Percentiles rank a stretch among this genome's conserved stretches.
phyloP scores from a whole-genome alignment of 2,113 vertebrate species.

The Synchiropus splendidus region DNA sequence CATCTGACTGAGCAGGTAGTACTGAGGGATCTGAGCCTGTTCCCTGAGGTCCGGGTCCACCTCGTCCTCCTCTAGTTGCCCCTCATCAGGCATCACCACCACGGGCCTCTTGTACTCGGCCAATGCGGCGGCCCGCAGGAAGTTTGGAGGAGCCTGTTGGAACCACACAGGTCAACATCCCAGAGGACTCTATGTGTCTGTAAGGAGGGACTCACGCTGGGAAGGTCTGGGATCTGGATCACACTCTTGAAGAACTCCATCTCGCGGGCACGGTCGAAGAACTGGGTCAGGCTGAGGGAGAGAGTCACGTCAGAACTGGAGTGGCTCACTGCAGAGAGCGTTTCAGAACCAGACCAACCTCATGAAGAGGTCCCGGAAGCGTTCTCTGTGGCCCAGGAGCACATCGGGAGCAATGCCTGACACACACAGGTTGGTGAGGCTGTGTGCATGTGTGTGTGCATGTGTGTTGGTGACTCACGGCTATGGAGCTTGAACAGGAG shows the following conservation, averaged over 20 bases:
- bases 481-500: conserved; percentile 91
- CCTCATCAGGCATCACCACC: conserved; percentile 72
- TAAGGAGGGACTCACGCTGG: conserved; percentile 71
- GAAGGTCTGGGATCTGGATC: conserved; percentile 89
- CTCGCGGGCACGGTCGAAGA: conserved; percentile 86
- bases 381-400: conserved; percentile 86
- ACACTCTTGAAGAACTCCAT: conserved; percentile 89
- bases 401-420: conserved; percentile 81
- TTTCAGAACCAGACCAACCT: conserved; percentile 57
- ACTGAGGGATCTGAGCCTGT: conserved; percentile 31
- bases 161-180: no score
- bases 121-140: conserved; percentile 83
- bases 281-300: conserved; percentile 75
- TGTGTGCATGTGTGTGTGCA: no score
- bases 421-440: conserved; percentile 2
- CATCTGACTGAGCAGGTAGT: conserved; percentile 43
- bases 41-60: conserved; percentile 32
- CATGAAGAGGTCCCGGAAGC: conserved; percentile 87
- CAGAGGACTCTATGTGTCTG: no score
- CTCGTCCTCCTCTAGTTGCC: conserved; percentile 43
- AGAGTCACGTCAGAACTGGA: neutral
- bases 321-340: no score
- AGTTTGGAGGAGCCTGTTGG: conserved; percentile 83
- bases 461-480: conserved; percentile 67
- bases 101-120: conserved; percentile 86